These are phyloP conservation scores for Andrena cerasifolii DNA, from an alignment of 1,140 invertebrate species.

Conservation along the genomic window DNA sequence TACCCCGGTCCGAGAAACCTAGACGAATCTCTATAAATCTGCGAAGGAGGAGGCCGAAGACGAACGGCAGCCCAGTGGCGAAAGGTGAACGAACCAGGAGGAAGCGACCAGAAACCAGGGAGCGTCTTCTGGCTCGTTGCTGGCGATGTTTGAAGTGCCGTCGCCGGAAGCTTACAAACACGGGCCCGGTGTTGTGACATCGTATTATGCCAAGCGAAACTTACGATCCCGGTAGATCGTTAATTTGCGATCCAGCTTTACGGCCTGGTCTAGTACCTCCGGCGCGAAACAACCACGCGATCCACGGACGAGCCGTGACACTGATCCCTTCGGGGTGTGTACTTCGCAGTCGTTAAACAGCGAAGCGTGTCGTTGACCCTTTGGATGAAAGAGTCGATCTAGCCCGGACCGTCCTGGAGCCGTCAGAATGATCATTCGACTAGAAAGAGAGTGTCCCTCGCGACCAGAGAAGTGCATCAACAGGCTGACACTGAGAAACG, in stretches of 20 bases:
- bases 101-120: slow-evolving; percentile 8
- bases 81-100: slow-evolving; percentile 58
- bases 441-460: slow-evolving; percentile 41
- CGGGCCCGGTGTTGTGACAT: slow-evolving; percentile 81
- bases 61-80: not conserved
- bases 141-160: slow-evolving; percentile 82
- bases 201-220: slow-evolving; percentile 81
- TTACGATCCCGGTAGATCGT: slow-evolving; percentile 80
- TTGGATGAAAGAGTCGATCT: not conserved
- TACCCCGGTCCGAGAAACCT: too few relatives aligned
- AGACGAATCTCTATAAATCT: not conserved
- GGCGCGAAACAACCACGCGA: slow-evolving; percentile 3
- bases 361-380: slow-evolving; percentile 15
- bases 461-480: slow-evolving; percentile 67
- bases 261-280: slow-evolving; percentile 44
- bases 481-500: slow-evolving; percentile 65
- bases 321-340: not conserved
- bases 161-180: slow-evolving; percentile 82
- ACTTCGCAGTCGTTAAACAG: not conserved
- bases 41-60: not conserved
- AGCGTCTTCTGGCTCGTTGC: slow-evolving; percentile 75
- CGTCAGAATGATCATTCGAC: slow-evolving; percentile 19
- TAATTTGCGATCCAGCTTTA: slow-evolving; percentile 76
- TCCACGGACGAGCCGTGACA: not conserved
- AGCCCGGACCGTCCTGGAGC: not conserved